Evolutionary conservation across 37 sponge, comb jelly and placozoan genomes (phyloP).

Genomic region (Dysidea cf. avara): DNA sequence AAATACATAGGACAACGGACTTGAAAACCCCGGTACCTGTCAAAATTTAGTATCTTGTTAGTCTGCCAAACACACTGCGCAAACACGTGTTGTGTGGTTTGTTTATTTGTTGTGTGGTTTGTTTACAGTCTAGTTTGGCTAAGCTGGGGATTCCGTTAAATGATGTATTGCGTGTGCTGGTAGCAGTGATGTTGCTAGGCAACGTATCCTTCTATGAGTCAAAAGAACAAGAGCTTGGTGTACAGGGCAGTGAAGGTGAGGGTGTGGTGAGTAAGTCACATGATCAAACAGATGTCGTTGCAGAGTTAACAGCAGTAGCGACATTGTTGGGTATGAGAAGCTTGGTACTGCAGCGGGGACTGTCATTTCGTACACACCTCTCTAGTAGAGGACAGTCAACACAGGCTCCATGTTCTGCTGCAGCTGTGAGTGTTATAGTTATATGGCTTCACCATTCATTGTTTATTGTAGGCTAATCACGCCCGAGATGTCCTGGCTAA

Average conservation of each 20-base stretch:
- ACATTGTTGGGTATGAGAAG: constrained; percentile 57
- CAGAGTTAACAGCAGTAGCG: constrained; percentile 58
- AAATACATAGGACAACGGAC: no score
- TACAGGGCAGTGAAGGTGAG: constrained; percentile 66
- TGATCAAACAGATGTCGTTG: no score
- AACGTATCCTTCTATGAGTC: constrained; percentile 80
- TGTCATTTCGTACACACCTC: constrained; percentile 67
- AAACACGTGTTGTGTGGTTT: not conserved
- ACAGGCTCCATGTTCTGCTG: constrained; percentile 70
- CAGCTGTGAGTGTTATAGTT: constrained; percentile 51
- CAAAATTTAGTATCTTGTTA: no score
- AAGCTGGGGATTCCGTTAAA: constrained; percentile 82
- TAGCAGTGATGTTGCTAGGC: constrained; percentile 75
- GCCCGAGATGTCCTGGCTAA: constrained; percentile 88
- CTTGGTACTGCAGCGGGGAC: constrained; percentile 49
- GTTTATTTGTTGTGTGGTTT: not conserved
- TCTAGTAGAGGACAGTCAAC: constrained; percentile 51
- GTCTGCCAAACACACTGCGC: no score
- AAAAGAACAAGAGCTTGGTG: constrained; percentile 63
- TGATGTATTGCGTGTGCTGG: constrained; percentile 81
- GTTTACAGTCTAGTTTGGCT: constrained; percentile 69
- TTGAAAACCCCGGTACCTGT: no score
- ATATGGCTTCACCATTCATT: constrained; percentile 4
- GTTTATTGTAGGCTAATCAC: constrained; percentile 59
- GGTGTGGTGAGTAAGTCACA: no score